Conservation (phyloP, 2,888 invertebrate genomes). For the Ornithoptera priamus region DNA sequence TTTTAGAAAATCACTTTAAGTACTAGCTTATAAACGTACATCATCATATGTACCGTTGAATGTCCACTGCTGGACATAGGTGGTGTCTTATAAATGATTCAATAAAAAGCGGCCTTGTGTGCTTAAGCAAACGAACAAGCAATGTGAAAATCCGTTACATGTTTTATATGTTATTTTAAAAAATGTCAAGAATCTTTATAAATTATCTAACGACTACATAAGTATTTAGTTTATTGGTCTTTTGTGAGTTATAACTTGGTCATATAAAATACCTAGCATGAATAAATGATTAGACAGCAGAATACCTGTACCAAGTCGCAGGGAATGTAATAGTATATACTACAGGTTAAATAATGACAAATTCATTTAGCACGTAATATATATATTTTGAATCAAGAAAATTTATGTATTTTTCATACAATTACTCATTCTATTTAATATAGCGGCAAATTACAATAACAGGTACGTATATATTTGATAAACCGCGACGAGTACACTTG, state of each 20-base stretch:
- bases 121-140: no score
- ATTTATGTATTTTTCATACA: neutral
- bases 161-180: neutral
- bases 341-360: neutral
- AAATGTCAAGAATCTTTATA: neutral
- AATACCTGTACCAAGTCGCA: neutral
- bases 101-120: no score
- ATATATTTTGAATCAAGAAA: neutral
- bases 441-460: neutral
- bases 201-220: neutral
- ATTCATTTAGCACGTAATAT: neutral
- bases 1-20: neutral
- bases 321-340: neutral
- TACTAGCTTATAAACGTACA: neutral
- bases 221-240: neutral
- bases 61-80: no score
- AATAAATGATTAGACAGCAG: neutral
- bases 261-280: neutral
- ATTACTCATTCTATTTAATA: neutral
- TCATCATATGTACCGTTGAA: no score
- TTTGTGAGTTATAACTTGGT: neutral
- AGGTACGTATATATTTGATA: neutral
- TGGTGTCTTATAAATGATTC: no score
- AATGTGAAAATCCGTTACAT: no score
- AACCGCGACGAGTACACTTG: constrained; percentile 9